Conservation (phyloP, 2,113 vertebrate species). For the Psephotus haematonotus region DNA sequence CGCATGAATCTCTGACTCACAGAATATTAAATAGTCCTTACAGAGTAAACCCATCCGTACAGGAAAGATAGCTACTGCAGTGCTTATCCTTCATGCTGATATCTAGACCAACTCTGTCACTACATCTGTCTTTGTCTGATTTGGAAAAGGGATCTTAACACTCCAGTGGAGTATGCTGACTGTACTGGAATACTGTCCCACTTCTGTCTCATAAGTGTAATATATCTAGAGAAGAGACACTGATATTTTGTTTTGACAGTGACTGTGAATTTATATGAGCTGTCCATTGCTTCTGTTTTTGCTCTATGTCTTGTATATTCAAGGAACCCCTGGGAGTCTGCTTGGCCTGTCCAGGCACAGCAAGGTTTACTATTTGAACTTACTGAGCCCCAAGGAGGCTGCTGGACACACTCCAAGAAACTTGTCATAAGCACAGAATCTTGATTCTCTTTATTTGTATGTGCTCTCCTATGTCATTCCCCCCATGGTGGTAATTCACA, state of each 20-base stretch:
- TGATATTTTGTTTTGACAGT: conserved; percentile 30
- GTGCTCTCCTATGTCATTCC: neutral
- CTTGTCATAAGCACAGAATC: conserved; percentile 42
- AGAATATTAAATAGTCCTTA: neutral
- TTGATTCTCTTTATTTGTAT: conserved; percentile 33
- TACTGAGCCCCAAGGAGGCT: conserved; percentile 24
- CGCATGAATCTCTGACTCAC: neutral
- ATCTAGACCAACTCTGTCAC: neutral
- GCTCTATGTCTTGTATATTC: neutral
- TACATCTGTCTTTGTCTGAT: neutral
- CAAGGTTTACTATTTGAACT: conserved; percentile 44
- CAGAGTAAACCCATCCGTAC: neutral
- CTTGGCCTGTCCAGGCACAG: conserved; percentile 33
- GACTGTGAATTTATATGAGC: neutral
- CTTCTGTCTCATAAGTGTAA: neutral
- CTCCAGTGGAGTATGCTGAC: neutral
- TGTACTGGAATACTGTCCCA: neutral
- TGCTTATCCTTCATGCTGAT: neutral
- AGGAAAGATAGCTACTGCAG: neutral
- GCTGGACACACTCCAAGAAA: conserved; percentile 37
- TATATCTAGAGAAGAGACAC: neutral
- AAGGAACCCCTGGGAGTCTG: neutral
- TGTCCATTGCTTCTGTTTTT: conserved; percentile 32
- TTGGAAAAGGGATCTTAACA: neutral
- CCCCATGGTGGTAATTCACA: neutral